These are phyloP conservation scores for Puma concolor DNA, from an alignment of 2,113 vertebrate species.

Conservation along the genomic window DNA sequence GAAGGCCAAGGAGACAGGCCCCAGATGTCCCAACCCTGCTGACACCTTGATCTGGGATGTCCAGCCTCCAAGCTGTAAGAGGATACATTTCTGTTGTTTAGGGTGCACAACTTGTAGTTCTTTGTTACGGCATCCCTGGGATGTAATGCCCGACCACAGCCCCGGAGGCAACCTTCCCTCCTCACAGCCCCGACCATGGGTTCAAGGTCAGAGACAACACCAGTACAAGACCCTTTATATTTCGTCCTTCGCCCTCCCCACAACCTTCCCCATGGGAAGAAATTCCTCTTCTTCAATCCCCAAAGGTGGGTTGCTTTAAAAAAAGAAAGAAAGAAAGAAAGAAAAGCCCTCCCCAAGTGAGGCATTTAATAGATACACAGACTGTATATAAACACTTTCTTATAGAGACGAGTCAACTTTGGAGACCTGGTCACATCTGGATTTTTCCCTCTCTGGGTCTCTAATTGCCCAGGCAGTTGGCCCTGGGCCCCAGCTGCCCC, in stretches of 20 bases:
- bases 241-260: background rate
- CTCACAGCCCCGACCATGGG: rapidly evolving
- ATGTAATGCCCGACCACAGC: background rate
- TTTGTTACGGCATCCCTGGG: background rate
- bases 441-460: background rate
- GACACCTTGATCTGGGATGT: background rate
- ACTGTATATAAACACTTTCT: background rate
- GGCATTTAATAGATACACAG: background rate
- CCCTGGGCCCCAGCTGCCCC: background rate
- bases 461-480: background rate
- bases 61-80: background rate
- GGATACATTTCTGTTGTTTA: background rate
- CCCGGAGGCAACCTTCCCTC: background rate
- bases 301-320: background rate
- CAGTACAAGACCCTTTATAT: background rate
- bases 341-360: background rate
- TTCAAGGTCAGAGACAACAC: background rate
- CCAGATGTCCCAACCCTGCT: background rate
- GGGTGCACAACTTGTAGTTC: background rate
- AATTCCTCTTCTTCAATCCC: background rate
- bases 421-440: background rate
- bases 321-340: background rate
- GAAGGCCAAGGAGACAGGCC: background rate
- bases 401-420: background rate
- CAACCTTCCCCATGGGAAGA: background rate